A percentile compares a stretch with the other conserved stretches of the same genome.
Conservation (phyloP, 2,888 invertebrate genomes). For the Heteromyza rotundicornis region DNA sequence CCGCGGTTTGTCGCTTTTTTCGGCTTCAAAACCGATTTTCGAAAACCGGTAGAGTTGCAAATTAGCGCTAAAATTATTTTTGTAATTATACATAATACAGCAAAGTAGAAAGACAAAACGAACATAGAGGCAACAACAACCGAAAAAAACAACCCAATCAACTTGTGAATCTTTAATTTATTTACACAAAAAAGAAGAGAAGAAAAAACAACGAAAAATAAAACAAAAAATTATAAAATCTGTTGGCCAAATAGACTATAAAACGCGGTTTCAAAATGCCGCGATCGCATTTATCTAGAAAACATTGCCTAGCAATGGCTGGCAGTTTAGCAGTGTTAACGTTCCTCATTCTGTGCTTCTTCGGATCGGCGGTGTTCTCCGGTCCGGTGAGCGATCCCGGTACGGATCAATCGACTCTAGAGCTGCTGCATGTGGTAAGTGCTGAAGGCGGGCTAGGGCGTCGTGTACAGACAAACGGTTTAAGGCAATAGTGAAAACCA, state of each 20-base stretch:
- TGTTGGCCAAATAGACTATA: slow-evolving; percentile 12
- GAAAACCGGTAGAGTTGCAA: slow-evolving; percentile 1
- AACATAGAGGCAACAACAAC: background rate
- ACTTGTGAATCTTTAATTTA: no score
- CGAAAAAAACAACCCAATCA: background rate
- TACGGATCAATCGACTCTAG: slow-evolving; percentile 50
- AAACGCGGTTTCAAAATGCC: slow-evolving; percentile 59
- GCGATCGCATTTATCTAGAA: slow-evolving; percentile 55
- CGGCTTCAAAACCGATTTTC: background rate
- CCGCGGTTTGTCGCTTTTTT: background rate
- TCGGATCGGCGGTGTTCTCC: slow-evolving; percentile 46
- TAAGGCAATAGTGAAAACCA: no score
- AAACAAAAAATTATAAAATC: slow-evolving; percentile 10
- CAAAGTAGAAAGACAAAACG: slow-evolving; percentile 2
- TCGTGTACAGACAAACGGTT: no score
- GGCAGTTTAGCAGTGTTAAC: slow-evolving; percentile 45
- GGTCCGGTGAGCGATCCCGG: slow-evolving; percentile 39
- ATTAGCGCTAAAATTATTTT: background rate
- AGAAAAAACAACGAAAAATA: background rate
- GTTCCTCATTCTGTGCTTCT: slow-evolving; percentile 50
- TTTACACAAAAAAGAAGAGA: background rate
- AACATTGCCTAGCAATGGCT: slow-evolving; percentile 57
- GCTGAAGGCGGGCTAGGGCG: no score
- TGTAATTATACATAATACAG: background rate
- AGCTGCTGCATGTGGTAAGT: slow-evolving; percentile 61